Evolutionary conservation across 2,888 invertebrate genomes (phyloP).

Genomic region (Anaspis maculata): DNA sequence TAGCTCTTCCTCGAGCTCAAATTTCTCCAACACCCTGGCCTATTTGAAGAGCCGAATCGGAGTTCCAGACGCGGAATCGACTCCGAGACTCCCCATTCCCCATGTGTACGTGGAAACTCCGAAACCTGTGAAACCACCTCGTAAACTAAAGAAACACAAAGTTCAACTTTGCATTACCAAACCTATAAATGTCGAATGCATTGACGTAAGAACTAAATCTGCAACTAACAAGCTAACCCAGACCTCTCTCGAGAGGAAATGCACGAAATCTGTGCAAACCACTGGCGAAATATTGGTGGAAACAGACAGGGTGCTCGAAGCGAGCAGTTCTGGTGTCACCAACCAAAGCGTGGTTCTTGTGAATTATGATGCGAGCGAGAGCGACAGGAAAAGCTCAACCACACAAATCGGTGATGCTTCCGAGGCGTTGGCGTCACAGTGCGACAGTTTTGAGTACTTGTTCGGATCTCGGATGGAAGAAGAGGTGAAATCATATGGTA

Average conservation of each 20-base stretch:
- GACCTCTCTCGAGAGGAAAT: conserved; percentile 11
- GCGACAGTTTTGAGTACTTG: conserved; percentile 62
- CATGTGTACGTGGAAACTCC: not conserved
- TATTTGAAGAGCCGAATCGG: conserved; percentile 35
- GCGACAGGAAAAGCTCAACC: conserved; percentile 5
- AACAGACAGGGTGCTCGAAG: conserved; percentile 2
- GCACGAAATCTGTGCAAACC: conserved; percentile 11
- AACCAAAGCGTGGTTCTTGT: conserved; percentile 17
- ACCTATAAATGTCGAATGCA: conserved; percentile 29
- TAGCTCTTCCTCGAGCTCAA: too few species aligned
- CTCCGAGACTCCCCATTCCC: conserved; percentile 40
- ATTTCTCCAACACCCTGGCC: conserved; percentile 15
- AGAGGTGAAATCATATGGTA: conserved; percentile 3
- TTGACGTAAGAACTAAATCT: conserved; percentile 9
- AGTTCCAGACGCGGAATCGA: conserved; percentile 48
- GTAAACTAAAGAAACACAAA: conserved; percentile 15
- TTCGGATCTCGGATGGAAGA: conserved; percentile 36
- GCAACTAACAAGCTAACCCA: conserved; percentile 15
- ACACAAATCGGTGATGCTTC: conserved; percentile 21
- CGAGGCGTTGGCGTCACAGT: conserved; percentile 37
- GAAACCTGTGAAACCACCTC: not conserved
- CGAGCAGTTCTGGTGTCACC: conserved; percentile 4
- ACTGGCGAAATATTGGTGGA: conserved; percentile 11
- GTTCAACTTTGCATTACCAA: conserved; percentile 27
- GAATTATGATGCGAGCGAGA: conserved; percentile 12